Base-by-base conservation (phyloP, 1,140 invertebrate genomes). In the Colletes gigas region DNA sequence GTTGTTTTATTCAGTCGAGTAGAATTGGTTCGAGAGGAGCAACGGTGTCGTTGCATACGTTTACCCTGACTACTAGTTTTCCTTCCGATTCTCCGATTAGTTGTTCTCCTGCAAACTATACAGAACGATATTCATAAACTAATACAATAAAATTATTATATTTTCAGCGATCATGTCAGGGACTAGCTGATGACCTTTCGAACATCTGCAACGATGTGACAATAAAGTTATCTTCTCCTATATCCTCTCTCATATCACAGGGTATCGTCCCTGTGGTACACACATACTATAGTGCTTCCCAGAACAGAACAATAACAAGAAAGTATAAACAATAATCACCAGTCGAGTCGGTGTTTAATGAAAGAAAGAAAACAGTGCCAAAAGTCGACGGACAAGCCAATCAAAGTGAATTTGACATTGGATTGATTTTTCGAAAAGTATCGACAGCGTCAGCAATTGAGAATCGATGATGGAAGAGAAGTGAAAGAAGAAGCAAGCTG, bases 261-360 rank as follows among this genome's bases (percentile, higher is more conserved):
- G 88, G 84, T 88, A 85, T 90, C 81, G 86, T 82, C 86, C 87
- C 86, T 89, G 83, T 78, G 73, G 90, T 88, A 89, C 87, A 92
- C 30, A 30, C n/a, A n/a, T n/a, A n/a, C n/a, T 74, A 88, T 87
- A 92, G 92, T 93, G 92, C 92, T 93, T 93, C 92, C 91, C 84
- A 86, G 41, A 78, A 85, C 52, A 82, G 17, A 63, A 63, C n/a
- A 15, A 79, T 10, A 73, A 57, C 15, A 57, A 21, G 30, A 21
- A 44, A 54, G 39, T 1, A 39, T 0, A 70, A 74, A 68, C 54
- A 39, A 47, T 74, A 68, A 71, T 67, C 70, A 65, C 67, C 67
- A 54, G 57, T 76, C 63, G 57, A 47, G 66, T 84, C 73, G 78
- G 65, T 77, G 65, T 62, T 72, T 57, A 60, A 68, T 63, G 30